Evolutionary conservation across 2,888 invertebrate species (phyloP).

Genomic region (Plebejus melissa): DNA sequence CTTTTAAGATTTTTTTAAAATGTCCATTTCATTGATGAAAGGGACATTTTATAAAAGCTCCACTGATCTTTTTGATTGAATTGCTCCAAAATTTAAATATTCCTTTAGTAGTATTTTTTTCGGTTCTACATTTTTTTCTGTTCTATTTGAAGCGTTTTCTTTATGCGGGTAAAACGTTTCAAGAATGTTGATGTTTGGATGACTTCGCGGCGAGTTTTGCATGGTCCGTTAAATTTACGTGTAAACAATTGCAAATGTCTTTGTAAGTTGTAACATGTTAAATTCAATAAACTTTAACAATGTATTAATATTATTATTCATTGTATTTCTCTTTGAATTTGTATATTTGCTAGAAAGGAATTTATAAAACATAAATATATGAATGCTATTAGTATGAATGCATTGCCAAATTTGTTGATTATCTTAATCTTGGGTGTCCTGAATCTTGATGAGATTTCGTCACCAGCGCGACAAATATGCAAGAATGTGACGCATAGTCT

Average conservation of each 20-base stretch:
- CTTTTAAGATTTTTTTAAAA: not conserved
- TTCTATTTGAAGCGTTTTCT: slow-evolving; percentile 33
- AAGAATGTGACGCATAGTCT: slow-evolving; percentile 39
- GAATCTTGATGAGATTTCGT: slow-evolving; percentile 34
- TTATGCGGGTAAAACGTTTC: slow-evolving; percentile 32
- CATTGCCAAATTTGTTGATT: slow-evolving; percentile 33
- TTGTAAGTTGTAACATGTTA: not conserved
- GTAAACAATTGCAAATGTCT: not conserved
- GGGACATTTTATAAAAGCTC: no score
- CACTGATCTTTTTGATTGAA: no score
- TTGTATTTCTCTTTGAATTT: not conserved
- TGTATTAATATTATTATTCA: not conserved
- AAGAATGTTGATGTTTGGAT: slow-evolving; percentile 41
- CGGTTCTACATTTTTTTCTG: slow-evolving; percentile 6
- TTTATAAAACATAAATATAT: not conserved
- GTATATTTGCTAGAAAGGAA: not conserved
- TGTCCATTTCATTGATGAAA: not conserved
- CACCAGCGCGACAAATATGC: slow-evolving; percentile 34
- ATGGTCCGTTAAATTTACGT: slow-evolving; percentile 41
- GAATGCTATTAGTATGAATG: not conserved
- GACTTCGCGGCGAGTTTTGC: slow-evolving; percentile 45
- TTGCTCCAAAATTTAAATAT: not conserved
- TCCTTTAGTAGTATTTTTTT: not conserved
- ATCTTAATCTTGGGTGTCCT: slow-evolving; percentile 36
- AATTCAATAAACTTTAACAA: not conserved